Evolutionary conservation across 2,888 invertebrate species (phyloP), one percentile per base, ranked within the genome.

Genomic region (Galeruca laticollis): DNA sequence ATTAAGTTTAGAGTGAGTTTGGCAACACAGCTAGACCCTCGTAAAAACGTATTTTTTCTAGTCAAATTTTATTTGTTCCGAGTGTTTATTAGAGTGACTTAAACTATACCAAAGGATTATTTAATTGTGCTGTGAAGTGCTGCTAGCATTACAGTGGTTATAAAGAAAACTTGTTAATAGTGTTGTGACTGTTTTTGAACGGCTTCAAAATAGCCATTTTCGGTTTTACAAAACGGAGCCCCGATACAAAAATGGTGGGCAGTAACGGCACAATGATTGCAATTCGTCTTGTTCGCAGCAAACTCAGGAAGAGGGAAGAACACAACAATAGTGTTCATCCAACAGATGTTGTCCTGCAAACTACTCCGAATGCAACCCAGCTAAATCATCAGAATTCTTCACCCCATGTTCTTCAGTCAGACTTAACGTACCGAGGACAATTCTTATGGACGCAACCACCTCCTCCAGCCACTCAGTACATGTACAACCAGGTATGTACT

Each of bases 221-320:
- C 77, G 81, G 81, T 79, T 83, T 77, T 66, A 60, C 73, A 66
- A 65, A 62, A 76, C 80, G 82, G 75, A 81, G 79, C 78, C 78
- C 80, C 67, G 61, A 67, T 52, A 49, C 26, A 77, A 90, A 89
- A 84, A 94, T 94, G 94, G 94, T 94, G 87, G 94, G 94, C 87
- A 93, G 90, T 87, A 93, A 93, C 88, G 93, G 93, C 86, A 93
- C 93, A 85, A 90, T 94, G 91, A 92, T 93, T 87, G 93, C 94
- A 86, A 93, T 94, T 86, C 94, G 94, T 88, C 92, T 94, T 91
- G 94, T 94, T 88, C 94, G 94, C 91, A 94, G 94, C 88, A 94
- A 94, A 89, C 90, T 94, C 88, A 90, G 94, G 83, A 94, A 94
- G 88, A 90, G 94, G 80, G 94, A 94, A 87, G 94, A 94, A 84